Evolutionary conservation across 2,888 invertebrate genomes (phyloP), one percentile per base, ranked within the genome.

Genomic region (Clusia tigrina): DNA sequence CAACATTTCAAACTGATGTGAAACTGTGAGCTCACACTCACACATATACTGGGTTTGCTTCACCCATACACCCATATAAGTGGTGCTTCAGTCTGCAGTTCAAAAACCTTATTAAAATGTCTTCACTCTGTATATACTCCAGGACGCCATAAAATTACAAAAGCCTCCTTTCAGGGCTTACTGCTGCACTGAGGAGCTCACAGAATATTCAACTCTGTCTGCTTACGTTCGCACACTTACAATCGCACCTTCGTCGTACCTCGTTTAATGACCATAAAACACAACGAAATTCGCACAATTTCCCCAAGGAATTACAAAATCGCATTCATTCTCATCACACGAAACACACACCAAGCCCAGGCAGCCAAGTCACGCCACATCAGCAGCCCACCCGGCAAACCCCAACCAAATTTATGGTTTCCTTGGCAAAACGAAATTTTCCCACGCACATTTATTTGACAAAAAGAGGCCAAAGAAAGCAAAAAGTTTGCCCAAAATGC

Each of bases 371-470:
- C n/a, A n/a, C n/a, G n/a, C 32, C 42, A 6, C 42, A 15, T 3
- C 42, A 6, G n/a, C 42, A 42, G 32, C n/a, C 12, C 42, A 42
- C 12, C n/a, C 42, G n/a, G 32, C n/a, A 3, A 10, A 42, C 12
- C n/a, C 42, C 3, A 12, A 15, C 32, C 5, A 5, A 32, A 32
- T 32, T 32, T 32, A 9, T 42, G 42, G n/a, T 3, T 42, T 42
- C 12, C 52, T 52, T 10, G 12, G 5, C 18, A 6, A 52, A 52
- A 54, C 18, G 52, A 51, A 24, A n/a, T 64, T 74, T 78, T 78
- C 78, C 69, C 75, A 76, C 78, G 75, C 72, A 62, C 67, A 67
- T 68, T 59, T 26, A 37, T 37, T 20, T 54, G n/a, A n/a, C n/a
- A n/a, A n/a, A n/a, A n/a, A n/a, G n/a, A n/a, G n/a, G n/a, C n/a